phyloP scores from a whole-genome alignment of 2,113 vertebrate species.

The Dipodomys ordii region DNA sequence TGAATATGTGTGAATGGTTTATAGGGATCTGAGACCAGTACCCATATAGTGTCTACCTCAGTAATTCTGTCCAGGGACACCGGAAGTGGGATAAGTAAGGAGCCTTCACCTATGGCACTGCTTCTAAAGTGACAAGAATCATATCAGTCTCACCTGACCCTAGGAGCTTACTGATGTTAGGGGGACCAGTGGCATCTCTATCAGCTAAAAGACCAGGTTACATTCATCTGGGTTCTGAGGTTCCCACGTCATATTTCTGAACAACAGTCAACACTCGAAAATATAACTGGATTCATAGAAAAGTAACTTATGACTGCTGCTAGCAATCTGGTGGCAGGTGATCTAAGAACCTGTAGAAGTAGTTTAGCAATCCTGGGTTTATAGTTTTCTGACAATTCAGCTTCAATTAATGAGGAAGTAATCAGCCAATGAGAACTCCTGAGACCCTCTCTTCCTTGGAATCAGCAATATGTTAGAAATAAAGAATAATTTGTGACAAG shows the following conservation, averaged over 20 bases:
- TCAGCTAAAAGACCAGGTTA: background rate
- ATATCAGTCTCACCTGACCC: background rate
- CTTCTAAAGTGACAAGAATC: background rate
- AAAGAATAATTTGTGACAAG: background rate
- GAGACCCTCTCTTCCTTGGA: constrained; percentile 46
- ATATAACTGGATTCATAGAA: background rate
- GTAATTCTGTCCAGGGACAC: background rate
- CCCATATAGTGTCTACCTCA: background rate
- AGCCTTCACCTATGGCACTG: background rate
- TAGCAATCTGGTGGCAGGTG: background rate
- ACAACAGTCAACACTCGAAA: background rate
- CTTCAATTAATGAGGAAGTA: background rate
- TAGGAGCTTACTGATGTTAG: background rate
- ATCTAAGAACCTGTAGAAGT: background rate
- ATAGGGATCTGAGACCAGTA: background rate
- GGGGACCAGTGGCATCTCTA: background rate
- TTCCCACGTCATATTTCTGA: background rate
- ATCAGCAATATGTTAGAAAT: background rate
- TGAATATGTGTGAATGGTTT: background rate
- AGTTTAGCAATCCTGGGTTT: background rate
- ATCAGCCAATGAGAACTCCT: background rate
- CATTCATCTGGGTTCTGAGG: background rate
- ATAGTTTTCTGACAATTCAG: background rate
- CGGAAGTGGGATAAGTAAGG: background rate
- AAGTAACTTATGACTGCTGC: background rate